Conservation (phyloP, 2,888 invertebrate genomes). For the Cosmopolites sordidus region DNA sequence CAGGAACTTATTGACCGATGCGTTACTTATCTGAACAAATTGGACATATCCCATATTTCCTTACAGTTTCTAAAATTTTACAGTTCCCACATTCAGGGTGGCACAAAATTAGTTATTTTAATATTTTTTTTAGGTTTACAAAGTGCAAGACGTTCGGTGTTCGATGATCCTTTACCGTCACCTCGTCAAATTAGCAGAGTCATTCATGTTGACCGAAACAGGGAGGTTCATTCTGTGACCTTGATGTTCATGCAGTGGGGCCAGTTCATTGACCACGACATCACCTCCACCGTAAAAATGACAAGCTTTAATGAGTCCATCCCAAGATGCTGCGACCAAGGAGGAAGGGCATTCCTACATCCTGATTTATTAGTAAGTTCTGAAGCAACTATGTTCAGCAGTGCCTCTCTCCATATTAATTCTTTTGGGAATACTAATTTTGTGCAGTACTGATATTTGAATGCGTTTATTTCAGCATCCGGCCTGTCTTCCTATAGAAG, state of each 20-base stretch:
- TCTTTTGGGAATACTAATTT: too few relatives aligned
- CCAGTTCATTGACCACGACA: constrained; percentile 84
- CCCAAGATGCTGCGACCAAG: constrained; percentile 69
- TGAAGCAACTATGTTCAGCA: too few relatives aligned
- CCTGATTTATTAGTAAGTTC: constrained; percentile 58
- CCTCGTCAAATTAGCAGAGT: constrained; percentile 69
- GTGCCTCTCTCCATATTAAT: too few relatives aligned
- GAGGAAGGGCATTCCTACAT: constrained; percentile 58
- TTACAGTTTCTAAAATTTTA: too few relatives aligned
- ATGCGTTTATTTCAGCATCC: too few relatives aligned
- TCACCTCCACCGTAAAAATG: constrained; percentile 74
- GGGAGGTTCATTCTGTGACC: constrained; percentile 64
- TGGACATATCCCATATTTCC: too few relatives aligned
- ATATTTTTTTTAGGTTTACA: constrained; percentile 43
- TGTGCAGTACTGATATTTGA: too few relatives aligned
- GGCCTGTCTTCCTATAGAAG: constrained; percentile 77
- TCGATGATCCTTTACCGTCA: constrained; percentile 63
- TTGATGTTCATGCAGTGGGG: constrained; percentile 89
- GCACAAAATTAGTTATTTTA: too few relatives aligned
- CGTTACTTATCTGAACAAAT: too few relatives aligned
- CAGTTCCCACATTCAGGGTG: too few relatives aligned
- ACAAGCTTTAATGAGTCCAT: constrained; percentile 74
- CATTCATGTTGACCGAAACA: constrained; percentile 62
- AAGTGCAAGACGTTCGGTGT: constrained; percentile 56
- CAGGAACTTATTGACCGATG: too few relatives aligned